Base-by-base conservation (phyloP, 1,140 invertebrate species). In the Ceratina calcarata region DNA sequence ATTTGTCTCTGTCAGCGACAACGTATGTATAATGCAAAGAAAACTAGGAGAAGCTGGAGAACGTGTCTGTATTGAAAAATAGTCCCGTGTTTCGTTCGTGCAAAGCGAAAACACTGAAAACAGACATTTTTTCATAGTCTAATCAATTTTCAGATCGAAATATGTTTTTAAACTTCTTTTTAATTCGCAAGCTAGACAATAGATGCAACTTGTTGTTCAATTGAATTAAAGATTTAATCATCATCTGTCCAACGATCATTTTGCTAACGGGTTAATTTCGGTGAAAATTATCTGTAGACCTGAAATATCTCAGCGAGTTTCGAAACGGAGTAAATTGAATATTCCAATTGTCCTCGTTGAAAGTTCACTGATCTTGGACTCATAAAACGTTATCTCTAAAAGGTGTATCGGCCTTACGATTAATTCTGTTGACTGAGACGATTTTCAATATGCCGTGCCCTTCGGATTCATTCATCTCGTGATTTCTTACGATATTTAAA, bases 1-100 rank as follows among this genome's bases (percentile, higher is more conserved):
- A 37, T 45, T 58, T 20, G 69, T 18, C 55, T 10, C 27, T 24
- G 69, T 71, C 55, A 18, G 32, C 69, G 68, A 6, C 6, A 1
- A 18, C 8, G 55, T 58, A 22, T 58, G 37, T 71, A 58, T 3
- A 45, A 45, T 45, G 10, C 69, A 32, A 71, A 71, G 27, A 60
- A n/a, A 71, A 71, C 55, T 58, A 58, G n/a, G n/a, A n/a, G 55
- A 6, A 22, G 58, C 10, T n/a, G 22, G 68, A 18, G 22, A 58
- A 58, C 68, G 15, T 15, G 53, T 58, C 58, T 58, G 7, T 20
- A 45, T 15, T 13, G 15, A 27, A 15, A 60, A 24, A 24, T 12
- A 60, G n/a, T 16, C 13, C n/a, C 6, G 13, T 2, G 15, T 15
- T 12, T 0, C n/a, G 32, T 67, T 67, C 45, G 45, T 27, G 18